Base-by-base conservation (phyloP, 2,113 vertebrate genomes). In the Lota lota region DNA sequence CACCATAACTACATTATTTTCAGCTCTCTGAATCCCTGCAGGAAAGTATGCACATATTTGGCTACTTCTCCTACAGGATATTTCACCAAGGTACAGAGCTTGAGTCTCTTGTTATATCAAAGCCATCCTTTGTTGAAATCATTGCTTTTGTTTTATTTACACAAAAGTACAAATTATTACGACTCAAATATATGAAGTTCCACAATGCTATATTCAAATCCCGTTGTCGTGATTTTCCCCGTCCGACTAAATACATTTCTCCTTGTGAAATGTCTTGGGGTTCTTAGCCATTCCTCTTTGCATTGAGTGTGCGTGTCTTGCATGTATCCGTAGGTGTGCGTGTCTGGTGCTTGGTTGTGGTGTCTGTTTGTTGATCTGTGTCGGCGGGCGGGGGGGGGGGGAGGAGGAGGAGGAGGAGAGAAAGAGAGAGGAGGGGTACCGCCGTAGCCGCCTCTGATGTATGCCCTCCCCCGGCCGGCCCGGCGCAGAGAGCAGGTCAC, bases 391-490 rank as follows among this genome's bases (percentile, higher is more conserved):
- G 77, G 84, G 72, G 79, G 88, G 86, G 80, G 83, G 86, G 28
- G 28, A 6, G 28, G 28, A 1, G 28, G 2, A 6, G 28, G 28
- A n/a, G 88, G 86, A 79, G 83, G 86, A 6, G 28, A 6, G 28
- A 6, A 1, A 6, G 2, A 6, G 28, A 6, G 28, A 33, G 28
- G 28, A 33, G 28, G 28, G 28, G 28, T 0, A 1, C 84, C 82
- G 75, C 80, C 70, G 64, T 77, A 83, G 81, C 77, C 80, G 83
- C 78, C 84, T 87, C 83, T 84, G 85, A 87, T 87, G 85, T 88
- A 78, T 89, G 89, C 88, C 89, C 85, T 89, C 77, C 72, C 79
- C 77, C 81, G 79, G 79, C 81, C 10, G 8, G 10, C 40, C 40
- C 40, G 67, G 82, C 83, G 59, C 74, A 82, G 75, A 76, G 86